These are phyloP conservation scores for Pachypanchax playfairii DNA, from an alignment of 2,113 vertebrate genomes.

Conservation along the genomic window DNA sequence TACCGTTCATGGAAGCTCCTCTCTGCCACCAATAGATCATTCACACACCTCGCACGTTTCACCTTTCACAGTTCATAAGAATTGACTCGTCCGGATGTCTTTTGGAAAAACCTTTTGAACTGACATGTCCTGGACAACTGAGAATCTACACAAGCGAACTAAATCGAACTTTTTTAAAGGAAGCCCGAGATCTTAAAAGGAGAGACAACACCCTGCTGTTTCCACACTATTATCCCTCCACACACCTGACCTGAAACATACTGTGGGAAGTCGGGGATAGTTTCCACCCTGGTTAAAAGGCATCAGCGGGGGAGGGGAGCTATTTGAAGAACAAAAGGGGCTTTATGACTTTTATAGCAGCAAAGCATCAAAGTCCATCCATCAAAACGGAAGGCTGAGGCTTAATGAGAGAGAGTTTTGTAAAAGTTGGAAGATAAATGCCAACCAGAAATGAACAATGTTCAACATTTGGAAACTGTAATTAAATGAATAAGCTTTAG, in stretches of 20 bases:
- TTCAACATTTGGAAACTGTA: not conserved
- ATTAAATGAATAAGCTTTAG: not conserved
- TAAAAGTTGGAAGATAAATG: not conserved
- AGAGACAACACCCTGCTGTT: not conserved
- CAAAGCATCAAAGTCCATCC: not conserved
- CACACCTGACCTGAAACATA: not conserved
- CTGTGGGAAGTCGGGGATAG: slow-evolving; percentile 5
- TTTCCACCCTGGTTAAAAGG: not conserved
- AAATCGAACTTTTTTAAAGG: not conserved
- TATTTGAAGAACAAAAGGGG: slow-evolving; percentile 19
- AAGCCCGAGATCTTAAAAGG: not conserved
- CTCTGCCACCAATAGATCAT: too few relatives aligned
- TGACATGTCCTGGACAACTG: too few relatives aligned
- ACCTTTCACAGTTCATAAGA: too few relatives aligned
- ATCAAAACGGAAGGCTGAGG: not conserved
- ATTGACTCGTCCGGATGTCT: too few relatives aligned
- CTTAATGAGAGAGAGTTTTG: not conserved
- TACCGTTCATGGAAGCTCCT: too few relatives aligned
- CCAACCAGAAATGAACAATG: not conserved
- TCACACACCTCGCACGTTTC: too few relatives aligned
- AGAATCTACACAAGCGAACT: too few relatives aligned
- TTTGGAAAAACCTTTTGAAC: too few relatives aligned
- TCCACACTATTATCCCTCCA: not conserved
- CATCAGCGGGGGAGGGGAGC: not conserved
- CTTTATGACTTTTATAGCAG: not conserved